Conservation (phyloP, 2,797 vertebrate species). For the Falco peregrinus region DNA sequence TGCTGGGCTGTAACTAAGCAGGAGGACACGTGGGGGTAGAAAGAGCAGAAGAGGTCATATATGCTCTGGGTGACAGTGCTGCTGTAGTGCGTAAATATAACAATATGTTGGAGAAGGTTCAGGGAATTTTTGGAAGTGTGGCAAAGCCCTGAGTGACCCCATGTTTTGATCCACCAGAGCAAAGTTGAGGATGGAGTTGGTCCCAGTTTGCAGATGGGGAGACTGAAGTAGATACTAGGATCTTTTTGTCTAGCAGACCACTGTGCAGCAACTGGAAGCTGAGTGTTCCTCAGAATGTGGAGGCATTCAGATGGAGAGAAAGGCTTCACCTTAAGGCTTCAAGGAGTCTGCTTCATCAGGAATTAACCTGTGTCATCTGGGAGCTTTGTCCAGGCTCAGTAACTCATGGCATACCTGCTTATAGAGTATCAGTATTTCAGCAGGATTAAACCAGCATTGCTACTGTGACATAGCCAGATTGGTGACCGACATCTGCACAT, state of each 20-base stretch:
- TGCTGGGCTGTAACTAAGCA: not conserved
- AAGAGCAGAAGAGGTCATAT: not conserved
- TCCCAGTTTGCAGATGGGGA: not conserved
- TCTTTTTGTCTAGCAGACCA: not conserved
- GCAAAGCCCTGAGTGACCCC: not conserved
- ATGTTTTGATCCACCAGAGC: not conserved
- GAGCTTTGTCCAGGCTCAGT: not conserved
- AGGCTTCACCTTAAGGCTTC: not conserved
- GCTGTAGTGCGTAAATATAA: not conserved
- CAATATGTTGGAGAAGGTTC: not conserved
- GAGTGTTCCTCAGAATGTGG: not conserved
- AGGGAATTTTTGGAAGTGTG: not conserved
- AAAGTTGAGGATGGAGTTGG: not conserved
- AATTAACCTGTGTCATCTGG: not conserved
- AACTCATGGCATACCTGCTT: not conserved
- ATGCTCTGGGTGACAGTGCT: not conserved
- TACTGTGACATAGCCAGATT: not conserved
- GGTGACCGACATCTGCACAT: not conserved
- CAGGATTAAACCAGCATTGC: not conserved
- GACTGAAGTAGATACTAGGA: not conserved
- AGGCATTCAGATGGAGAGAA: not conserved
- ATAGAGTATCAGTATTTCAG: not conserved
- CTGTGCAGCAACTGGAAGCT: not conserved
- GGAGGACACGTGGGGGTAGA: not conserved
- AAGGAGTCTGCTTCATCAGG: not conserved